A percentile compares a stretch with the other conserved stretches of the same genome.
These are phyloP conservation scores for Cyphomyrmex costatus DNA, from an alignment of 1,140 invertebrate species.

Conservation along the genomic window DNA sequence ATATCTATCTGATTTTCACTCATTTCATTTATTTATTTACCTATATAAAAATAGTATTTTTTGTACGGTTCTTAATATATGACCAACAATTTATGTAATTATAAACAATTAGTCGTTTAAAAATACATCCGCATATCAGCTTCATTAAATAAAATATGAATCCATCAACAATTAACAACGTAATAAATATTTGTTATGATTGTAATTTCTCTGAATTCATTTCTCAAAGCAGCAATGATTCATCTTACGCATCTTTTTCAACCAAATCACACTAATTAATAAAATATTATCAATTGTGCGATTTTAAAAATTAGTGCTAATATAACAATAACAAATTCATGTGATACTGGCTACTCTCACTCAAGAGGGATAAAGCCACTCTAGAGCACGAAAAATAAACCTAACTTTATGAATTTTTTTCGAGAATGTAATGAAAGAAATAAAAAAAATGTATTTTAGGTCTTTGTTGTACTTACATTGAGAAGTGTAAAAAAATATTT, in stretches of 20 bases:
- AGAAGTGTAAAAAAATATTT: too few species aligned
- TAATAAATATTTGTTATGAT: not conserved
- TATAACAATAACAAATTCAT: conserved; percentile 11
- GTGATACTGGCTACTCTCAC: not conserved
- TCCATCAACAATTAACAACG: not conserved
- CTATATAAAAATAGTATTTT: conserved; percentile 1
- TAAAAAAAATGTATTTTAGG: too few species aligned
- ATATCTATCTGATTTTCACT: not conserved
- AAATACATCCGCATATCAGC: not conserved
- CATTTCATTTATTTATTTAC: not conserved
- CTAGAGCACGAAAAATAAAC: too few species aligned
- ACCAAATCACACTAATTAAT: not conserved
- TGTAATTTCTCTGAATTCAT: not conserved
- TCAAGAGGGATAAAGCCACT: too few species aligned
- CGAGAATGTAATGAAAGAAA: too few species aligned
- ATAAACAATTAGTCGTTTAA: not conserved
- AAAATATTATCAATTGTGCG: not conserved
- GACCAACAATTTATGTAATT: not conserved
- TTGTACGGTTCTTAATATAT: not conserved
- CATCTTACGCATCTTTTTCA: not conserved
- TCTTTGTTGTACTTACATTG: too few species aligned
- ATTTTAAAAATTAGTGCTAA: not conserved
- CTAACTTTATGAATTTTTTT: too few species aligned
- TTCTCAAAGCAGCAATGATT: not conserved
- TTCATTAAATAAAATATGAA: not conserved